Percentiles rank a stretch among this genome's conserved stretches.
phyloP scores from a whole-genome alignment of 2,113 vertebrate species.

The Cochlearius cochlearius region DNA sequence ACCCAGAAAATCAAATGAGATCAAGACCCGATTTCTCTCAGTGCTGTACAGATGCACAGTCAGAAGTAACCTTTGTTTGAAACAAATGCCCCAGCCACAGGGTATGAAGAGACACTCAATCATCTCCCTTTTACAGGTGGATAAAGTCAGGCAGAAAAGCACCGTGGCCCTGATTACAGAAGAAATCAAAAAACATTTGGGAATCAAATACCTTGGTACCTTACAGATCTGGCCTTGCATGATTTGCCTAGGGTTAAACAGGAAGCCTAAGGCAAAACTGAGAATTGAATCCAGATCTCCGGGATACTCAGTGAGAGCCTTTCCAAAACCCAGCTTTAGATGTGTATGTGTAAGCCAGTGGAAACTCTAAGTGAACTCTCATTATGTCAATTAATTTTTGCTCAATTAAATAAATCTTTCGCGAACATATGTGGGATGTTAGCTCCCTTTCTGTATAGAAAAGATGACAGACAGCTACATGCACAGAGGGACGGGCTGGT shows the following conservation, averaged over 20 bases:
- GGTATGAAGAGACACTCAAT: background rate
- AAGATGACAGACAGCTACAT: background rate
- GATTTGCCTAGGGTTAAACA: background rate
- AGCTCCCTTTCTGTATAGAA: background rate
- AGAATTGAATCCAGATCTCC: slow-evolving; percentile 38
- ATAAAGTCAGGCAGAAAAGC: background rate
- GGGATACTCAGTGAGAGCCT: background rate
- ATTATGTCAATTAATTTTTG: slow-evolving; percentile 50
- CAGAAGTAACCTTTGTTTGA: background rate
- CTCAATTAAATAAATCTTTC: slow-evolving; percentile 39
- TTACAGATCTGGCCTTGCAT: background rate
- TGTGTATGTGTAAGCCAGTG: background rate
- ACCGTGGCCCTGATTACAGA: background rate
- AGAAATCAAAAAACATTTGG: background rate
- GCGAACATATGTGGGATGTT: background rate
- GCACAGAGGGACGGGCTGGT: background rate
- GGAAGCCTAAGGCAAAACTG: background rate
- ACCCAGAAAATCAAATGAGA: background rate
- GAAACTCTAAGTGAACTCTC: slow-evolving; percentile 45
- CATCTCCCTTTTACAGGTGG: background rate
- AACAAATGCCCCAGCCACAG: background rate
- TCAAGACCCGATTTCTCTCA: background rate
- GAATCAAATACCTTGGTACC: background rate
- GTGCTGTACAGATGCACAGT: background rate
- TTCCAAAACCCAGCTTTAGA: slow-evolving; percentile 1